These are phyloP conservation scores for Drosophila rellima DNA, from an alignment of 2,888 invertebrate species.

Conservation along the genomic window DNA sequence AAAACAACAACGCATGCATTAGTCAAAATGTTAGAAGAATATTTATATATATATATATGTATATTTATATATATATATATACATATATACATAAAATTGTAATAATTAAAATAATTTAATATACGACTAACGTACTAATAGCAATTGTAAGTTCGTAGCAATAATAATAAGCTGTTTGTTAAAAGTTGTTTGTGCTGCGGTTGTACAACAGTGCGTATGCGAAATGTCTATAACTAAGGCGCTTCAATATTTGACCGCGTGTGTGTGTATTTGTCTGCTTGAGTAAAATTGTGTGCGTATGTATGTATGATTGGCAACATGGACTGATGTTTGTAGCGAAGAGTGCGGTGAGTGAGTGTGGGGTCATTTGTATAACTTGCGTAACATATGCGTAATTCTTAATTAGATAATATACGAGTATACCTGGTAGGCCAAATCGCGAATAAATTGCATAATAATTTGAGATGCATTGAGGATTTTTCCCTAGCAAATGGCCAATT, in stretches of 20 bases:
- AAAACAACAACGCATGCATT: slow-evolving; percentile 57
- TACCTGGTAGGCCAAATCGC: slow-evolving; percentile 68
- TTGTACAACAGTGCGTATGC: slow-evolving; percentile 59
- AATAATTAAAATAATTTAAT: slow-evolving; percentile 41
- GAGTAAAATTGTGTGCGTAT: background rate
- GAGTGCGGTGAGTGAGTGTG: slow-evolving; percentile 15
- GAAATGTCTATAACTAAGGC: slow-evolving; percentile 25
- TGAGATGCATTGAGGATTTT: slow-evolving; percentile 12
- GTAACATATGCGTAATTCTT: slow-evolving; percentile 29
- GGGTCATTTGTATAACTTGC: slow-evolving; percentile 14
- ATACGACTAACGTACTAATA: slow-evolving; percentile 52
- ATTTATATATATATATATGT: slow-evolving; percentile 32
- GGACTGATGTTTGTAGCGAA: slow-evolving; percentile 62
- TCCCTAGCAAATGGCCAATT: slow-evolving; percentile 10
- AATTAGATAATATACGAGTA: slow-evolving; percentile 52
- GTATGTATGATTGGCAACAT: slow-evolving; percentile 36
- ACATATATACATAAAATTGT: slow-evolving; percentile 26
- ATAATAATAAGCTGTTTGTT: slow-evolving; percentile 69
- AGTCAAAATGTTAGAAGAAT: slow-evolving; percentile 70
- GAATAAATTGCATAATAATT: slow-evolving; percentile 31
- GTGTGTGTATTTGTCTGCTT: background rate
- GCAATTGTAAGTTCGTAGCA: slow-evolving; percentile 55
- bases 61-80: slow-evolving; percentile 34
- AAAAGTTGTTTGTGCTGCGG: slow-evolving; percentile 51
- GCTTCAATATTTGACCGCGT: slow-evolving; percentile 3